Percentiles rank a stretch among this genome's conserved stretches.
Evolutionary conservation across 2,888 invertebrate species (phyloP).

Genomic region (Mactromeris polynyma): DNA sequence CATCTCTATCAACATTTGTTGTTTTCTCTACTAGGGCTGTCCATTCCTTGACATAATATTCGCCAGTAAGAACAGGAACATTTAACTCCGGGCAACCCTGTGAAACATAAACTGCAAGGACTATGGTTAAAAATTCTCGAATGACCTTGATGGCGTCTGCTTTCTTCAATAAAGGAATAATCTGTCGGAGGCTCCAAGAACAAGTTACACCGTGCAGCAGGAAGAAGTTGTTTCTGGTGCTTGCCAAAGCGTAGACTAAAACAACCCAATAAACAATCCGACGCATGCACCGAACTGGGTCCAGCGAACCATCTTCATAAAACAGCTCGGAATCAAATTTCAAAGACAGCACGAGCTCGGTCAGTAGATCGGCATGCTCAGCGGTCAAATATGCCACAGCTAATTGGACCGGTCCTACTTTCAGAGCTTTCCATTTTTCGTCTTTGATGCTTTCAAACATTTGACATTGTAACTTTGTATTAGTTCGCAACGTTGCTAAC

Average conservation of each 20-base stretch:
- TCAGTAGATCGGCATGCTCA: constrained; percentile 49
- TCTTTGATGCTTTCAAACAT: constrained; percentile 45
- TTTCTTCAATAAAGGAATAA: constrained; percentile 47
- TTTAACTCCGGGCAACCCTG: constrained; percentile 52
- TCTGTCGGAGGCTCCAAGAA: constrained; percentile 55
- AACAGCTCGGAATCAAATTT: constrained; percentile 35
- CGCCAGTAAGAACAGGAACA: neutral
- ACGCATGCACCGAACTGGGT: no score
- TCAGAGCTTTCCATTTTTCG: constrained; percentile 37
- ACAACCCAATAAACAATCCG: constrained; percentile 47
- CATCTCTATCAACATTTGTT: constrained; percentile 48
- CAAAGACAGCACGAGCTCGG: constrained; percentile 41
- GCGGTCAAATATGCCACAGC: no score
- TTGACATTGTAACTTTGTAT: constrained; percentile 20
- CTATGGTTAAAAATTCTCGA: constrained; percentile 47
- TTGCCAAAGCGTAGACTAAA: constrained; percentile 48
- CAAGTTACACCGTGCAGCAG: constrained; percentile 68
- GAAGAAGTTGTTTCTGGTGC: no score
- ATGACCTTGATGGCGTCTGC: no score
- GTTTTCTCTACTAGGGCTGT: constrained; percentile 28
- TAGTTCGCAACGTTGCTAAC: constrained; percentile 25
- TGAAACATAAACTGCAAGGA: constrained; percentile 54
- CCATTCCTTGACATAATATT: constrained; percentile 43
- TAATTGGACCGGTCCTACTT: constrained; percentile 56
- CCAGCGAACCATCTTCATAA: constrained; percentile 32